Evolutionary conservation across 2,797 vertebrate genomes (phyloP).

Genomic region (Pagetopsis macropterus): DNA sequence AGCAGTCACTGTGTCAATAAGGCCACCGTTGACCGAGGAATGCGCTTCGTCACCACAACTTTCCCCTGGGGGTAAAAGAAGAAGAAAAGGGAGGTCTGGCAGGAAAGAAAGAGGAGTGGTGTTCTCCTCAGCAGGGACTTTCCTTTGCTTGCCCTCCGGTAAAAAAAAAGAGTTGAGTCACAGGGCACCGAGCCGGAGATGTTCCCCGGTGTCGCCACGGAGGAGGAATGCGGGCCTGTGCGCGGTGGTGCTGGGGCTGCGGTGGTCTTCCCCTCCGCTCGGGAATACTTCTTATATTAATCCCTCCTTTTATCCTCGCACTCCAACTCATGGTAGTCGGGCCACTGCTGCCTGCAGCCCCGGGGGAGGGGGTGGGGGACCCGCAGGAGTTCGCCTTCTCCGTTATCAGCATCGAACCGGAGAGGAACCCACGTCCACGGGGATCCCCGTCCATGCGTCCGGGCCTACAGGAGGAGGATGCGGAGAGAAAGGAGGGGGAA

Average conservation of each 20-base stretch:
- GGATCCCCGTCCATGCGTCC: slow-evolving; percentile 17
- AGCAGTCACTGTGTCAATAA: slow-evolving; percentile 37
- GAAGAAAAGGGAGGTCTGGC: slow-evolving; percentile 1
- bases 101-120: slow-evolving; percentile 45
- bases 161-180: slow-evolving; percentile 23
- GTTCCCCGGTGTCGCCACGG: slow-evolving; percentile 40
- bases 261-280: slow-evolving; percentile 37
- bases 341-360: slow-evolving; percentile 47
- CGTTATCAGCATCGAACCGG: slow-evolving; percentile 78
- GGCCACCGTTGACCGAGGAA: slow-evolving; percentile 64
- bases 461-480: slow-evolving; percentile 30
- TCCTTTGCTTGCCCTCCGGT: slow-evolving; percentile 52
- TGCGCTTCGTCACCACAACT: slow-evolving; percentile 67
- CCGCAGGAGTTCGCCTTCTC: slow-evolving; percentile 62
- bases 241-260: slow-evolving; percentile 28
- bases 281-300: slow-evolving; percentile 51
- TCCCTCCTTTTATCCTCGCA: slow-evolving; percentile 62
- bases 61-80: slow-evolving; percentile 50
- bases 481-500: slow-evolving; percentile 17
- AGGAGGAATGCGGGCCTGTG: slow-evolving; percentile 65
- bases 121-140: slow-evolving; percentile 68
- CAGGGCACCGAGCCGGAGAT: slow-evolving; percentile 52
- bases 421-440: slow-evolving; percentile 23
- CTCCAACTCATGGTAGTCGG: slow-evolving; percentile 72
- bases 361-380: background rate